Conservation (phyloP, 1,140 invertebrate genomes). For the Argopecten irradians region DNA sequence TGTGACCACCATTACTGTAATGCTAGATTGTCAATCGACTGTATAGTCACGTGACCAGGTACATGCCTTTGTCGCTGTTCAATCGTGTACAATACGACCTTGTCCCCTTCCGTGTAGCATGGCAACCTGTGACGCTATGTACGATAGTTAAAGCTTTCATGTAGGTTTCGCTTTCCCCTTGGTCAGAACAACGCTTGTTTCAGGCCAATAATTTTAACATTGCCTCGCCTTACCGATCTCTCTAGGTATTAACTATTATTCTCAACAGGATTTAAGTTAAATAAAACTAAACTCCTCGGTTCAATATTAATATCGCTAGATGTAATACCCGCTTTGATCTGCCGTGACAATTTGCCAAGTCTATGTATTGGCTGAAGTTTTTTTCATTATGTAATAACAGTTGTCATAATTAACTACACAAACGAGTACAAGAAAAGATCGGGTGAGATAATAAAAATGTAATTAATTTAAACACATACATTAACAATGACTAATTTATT, state of each 20-base stretch:
- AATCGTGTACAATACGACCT: constrained; percentile 16
- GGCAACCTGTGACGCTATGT: constrained; percentile 14
- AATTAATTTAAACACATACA: background rate
- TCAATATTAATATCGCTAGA: background rate
- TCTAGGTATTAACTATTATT: background rate
- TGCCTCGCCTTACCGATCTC: background rate
- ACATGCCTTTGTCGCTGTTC: constrained; percentile 9
- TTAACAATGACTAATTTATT: background rate
- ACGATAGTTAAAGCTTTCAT: background rate
- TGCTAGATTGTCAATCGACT: constrained; percentile 21
- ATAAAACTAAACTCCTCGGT: background rate
- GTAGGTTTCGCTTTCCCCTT: constrained; percentile 10
- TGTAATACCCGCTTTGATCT: background rate
- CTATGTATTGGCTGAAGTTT: background rate
- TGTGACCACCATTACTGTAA: constrained; percentile 21
- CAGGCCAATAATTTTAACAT: background rate
- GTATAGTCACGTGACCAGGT: constrained; percentile 13
- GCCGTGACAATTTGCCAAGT: background rate
- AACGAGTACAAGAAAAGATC: background rate
- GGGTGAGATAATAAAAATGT: background rate
- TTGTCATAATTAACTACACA: background rate
- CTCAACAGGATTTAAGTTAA: constrained; percentile 7
- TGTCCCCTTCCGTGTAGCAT: constrained; percentile 5
- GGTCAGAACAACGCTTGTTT: background rate
- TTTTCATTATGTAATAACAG: background rate